phyloP scores from a whole-genome alignment of 2,888 invertebrate genomes.

The Tenthredo mesomela region DNA sequence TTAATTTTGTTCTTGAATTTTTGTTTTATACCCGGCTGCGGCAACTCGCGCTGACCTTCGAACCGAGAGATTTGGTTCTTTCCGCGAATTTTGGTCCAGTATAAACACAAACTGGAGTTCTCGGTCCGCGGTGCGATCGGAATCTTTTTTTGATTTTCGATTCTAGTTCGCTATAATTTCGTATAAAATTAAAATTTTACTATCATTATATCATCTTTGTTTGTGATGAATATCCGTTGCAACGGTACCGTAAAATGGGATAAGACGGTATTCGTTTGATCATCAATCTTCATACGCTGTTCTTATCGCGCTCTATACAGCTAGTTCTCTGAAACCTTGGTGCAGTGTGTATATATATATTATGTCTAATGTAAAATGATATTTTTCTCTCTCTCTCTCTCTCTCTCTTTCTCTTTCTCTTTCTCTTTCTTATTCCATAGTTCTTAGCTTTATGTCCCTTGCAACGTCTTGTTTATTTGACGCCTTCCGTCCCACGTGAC shows the following conservation, averaged over 20 bases:
- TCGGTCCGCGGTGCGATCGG: neutral
- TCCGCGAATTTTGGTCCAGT: neutral
- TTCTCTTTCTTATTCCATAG: neutral
- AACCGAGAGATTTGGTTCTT: neutral
- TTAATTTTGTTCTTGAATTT: neutral
- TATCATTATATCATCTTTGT: neutral
- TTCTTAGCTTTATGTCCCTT: neutral
- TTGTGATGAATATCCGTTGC: neutral
- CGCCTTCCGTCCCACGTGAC: conserved; percentile 36
- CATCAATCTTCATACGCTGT: conserved; percentile 16
- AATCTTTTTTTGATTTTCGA: neutral
- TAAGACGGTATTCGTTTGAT: conserved; percentile 11
- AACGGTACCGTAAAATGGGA: neutral
- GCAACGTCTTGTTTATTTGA: conserved; percentile 40
- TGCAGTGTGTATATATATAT: neutral
- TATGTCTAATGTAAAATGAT: neutral
- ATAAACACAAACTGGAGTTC: neutral
- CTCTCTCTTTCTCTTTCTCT: too few species aligned
- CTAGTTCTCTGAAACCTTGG: neutral
- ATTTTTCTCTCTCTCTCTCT: conserved; percentile 1
- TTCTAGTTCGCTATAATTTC: neutral
- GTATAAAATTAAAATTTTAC: neutral
- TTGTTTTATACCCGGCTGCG: neutral
- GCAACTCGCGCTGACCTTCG: neutral
- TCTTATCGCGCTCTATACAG: neutral